Evolutionary conservation across 2,888 invertebrate genomes (phyloP).

Genomic region (Ectemnius lituratus): DNA sequence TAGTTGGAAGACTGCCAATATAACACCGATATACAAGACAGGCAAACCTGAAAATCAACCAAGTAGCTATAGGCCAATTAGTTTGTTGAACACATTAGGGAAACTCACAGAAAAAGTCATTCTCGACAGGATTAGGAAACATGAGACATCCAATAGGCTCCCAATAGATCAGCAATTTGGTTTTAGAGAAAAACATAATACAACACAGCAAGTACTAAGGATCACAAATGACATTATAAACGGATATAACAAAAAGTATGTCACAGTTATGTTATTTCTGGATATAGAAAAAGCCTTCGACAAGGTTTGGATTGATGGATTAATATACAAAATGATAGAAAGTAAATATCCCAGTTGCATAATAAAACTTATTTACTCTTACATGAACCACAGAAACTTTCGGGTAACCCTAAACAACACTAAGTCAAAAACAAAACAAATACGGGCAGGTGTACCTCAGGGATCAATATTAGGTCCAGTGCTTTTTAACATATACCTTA

Average conservation of each 20-base stretch:
- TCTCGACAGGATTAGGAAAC: conserved; percentile 32
- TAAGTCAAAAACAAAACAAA: no score
- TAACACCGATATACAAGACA: conserved; percentile 41
- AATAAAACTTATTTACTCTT: no score
- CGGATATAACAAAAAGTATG: conserved; percentile 56
- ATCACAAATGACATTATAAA: conserved; percentile 55
- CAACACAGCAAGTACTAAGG: conserved; percentile 59
- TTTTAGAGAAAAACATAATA: conserved; percentile 62
- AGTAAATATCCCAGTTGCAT: no score
- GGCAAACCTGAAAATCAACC: conserved; percentile 28
- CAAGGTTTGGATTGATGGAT: conserved; percentile 65
- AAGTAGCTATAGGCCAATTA: conserved; percentile 41
- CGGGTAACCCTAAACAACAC: no score
- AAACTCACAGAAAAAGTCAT: conserved; percentile 45
- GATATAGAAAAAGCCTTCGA: conserved; percentile 48
- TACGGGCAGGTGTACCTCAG: no score
- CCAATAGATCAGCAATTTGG: conserved; percentile 58
- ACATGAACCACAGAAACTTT: no score
- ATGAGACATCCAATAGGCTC: conserved; percentile 38
- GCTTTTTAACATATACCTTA: no score
- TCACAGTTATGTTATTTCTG: conserved; percentile 63
- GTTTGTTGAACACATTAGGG: conserved; percentile 32
- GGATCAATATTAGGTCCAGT: no score
- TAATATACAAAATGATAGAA: conserved; percentile 60
- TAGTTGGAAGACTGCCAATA: conserved; percentile 29